These are phyloP conservation scores for Poecilus cupreus DNA, from an alignment of 2,888 invertebrate genomes.

Conservation along the genomic window DNA sequence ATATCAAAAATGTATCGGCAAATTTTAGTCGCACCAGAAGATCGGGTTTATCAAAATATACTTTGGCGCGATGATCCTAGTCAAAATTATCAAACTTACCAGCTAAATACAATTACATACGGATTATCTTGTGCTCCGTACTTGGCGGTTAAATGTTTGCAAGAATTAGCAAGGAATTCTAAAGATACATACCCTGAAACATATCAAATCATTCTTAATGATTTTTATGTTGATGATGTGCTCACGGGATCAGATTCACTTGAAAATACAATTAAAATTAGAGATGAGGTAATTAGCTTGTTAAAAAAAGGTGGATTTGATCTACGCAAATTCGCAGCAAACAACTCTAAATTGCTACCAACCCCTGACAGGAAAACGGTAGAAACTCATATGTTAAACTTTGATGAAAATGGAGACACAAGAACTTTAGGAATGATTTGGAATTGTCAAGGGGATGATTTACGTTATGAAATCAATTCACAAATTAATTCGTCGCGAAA, in stretches of 20 bases:
- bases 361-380: neutral
- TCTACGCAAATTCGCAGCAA: neutral
- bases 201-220: neutral
- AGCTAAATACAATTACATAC: slow-evolving; percentile 66
- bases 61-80: slow-evolving; percentile 65
- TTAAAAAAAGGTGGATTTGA: neutral
- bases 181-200: neutral
- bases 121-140: slow-evolving; percentile 62
- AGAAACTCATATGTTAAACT: neutral
- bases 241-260: neutral
- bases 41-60: slow-evolving; percentile 65
- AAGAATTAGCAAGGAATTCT: neutral
- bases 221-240: slow-evolving; percentile 25
- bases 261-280: neutral
- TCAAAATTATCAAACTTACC: slow-evolving; percentile 57
- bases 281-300: neutral
- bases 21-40: slow-evolving; percentile 62
- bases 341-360: neutral
- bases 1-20: slow-evolving; percentile 67
- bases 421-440: neutral
- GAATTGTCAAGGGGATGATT: too few relatives aligned
- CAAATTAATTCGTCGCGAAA: neutral
- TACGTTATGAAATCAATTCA: neutral
- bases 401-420: neutral
- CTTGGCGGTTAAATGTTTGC: neutral